Evolutionary conservation across 2,888 invertebrate species (phyloP), one percentile per base, ranked within the genome.

Genomic region (Anoplius nigerrimus): DNA sequence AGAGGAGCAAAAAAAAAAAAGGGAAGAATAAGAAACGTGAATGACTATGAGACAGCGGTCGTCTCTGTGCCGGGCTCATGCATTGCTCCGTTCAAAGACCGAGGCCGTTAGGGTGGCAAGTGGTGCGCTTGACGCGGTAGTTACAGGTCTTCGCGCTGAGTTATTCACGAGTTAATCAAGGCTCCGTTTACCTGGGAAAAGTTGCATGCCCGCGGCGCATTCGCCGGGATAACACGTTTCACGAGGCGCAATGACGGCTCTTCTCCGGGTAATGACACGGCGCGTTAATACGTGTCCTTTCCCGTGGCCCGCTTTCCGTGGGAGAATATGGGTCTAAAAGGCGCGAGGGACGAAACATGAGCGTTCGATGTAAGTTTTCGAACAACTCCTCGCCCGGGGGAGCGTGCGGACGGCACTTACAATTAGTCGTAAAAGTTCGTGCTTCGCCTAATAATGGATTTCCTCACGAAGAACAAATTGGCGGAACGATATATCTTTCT

Each of bases 401-500:
- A 67, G 77, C 69, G 48, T 65, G 70, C 70, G 67, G 65, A 59
- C 57, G 52, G 58, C 72, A 71, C 69, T 76, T 66, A 66, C 75
- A 82, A 81, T 80, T 76, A 79, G 72, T 79, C 81, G 78, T 76
- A 80, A 83, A 83, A 83, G 81, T 84, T 83, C 81, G 81, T 76
- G 82, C 80, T 83, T 81, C 80, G 84, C 81, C 82, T 83, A 86
- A 86, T 86, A 86, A 86, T 83, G 85, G 83, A 85, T 84, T 85
- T 83, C 78, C 81, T 82, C 82, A 80, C 82, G 82, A 81, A 83
- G 83, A 84, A 82, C 83, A 86, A 88, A 87, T 87, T 88, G 86
- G 83, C 77, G 71, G 70, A 74, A 76, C 84, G 83, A 85, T 87
- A 84, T 84, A 86, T 86, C 85, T 86, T 84, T 80, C 80, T 82